These are phyloP conservation scores for Microctonus hyperodae DNA, from an alignment of 2,888 invertebrate genomes.

Conservation along the genomic window DNA sequence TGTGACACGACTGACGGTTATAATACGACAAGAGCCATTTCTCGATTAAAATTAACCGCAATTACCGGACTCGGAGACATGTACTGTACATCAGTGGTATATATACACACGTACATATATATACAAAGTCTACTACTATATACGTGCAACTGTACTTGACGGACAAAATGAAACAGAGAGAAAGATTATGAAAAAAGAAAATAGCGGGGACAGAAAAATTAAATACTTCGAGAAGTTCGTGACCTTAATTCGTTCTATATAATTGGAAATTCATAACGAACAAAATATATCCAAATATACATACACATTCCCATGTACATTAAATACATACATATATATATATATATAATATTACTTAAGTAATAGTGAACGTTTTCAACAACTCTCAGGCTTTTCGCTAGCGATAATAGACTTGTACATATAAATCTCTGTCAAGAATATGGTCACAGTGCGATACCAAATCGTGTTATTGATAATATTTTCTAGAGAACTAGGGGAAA, in stretches of 20 bases:
- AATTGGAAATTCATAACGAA: conserved; percentile 13
- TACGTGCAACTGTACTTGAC: conserved; percentile 3
- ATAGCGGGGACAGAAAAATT: conserved; percentile 21
- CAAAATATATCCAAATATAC: not conserved
- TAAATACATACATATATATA: too few relatives aligned
- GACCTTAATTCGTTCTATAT: conserved; percentile 23
- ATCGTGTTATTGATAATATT: not conserved
- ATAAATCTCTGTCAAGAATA: not conserved
- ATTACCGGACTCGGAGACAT: conserved; percentile 47
- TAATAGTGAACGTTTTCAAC: conserved; percentile 28
- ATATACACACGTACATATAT: not conserved
- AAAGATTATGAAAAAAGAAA: conserved; percentile 14
- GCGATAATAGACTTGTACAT: conserved; percentile 17
- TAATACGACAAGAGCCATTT: conserved; percentile 29
- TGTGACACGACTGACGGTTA: conserved; percentile 16
- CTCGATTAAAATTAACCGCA: conserved; percentile 55
- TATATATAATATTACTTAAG: too few relatives aligned
- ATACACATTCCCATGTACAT: not conserved
- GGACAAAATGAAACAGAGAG: conserved; percentile 8
- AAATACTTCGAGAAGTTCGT: conserved; percentile 25
- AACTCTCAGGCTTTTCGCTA: conserved; percentile 6
- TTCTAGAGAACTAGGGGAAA: not conserved
- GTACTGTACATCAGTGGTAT: conserved; percentile 16
- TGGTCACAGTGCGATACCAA: conserved; percentile 5
- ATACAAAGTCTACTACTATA: conserved; percentile 20